Evolutionary conservation across 2,888 invertebrate genomes (phyloP).

Genomic region (Calameuta filiformis): DNA sequence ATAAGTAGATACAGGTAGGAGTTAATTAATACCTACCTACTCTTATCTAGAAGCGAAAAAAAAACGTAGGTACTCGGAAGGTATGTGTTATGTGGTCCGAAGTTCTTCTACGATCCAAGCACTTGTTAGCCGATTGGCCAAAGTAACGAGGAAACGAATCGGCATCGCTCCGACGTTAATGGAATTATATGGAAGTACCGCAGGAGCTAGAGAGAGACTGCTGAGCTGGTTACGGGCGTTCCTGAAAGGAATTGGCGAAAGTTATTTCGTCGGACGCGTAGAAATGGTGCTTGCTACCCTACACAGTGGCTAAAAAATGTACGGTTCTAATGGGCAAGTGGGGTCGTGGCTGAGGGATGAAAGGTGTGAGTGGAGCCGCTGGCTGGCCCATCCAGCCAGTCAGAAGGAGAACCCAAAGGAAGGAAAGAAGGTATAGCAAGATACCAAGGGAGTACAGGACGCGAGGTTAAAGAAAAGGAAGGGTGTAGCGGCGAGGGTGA

Average conservation of each 20-base stretch:
- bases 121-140: conserved; percentile 6
- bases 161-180: conserved; percentile 4
- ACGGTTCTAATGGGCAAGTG: conserved; percentile 19
- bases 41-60: background rate
- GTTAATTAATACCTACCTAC: background rate
- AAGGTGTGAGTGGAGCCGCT: conserved; percentile 11
- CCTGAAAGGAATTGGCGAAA: conserved; percentile 15
- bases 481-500: background rate
- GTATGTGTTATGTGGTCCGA: background rate
- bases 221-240: background rate
- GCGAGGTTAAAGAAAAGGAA: background rate
- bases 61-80: background rate
- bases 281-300: background rate
- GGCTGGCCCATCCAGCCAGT: background rate
- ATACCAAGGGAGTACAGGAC: background rate
- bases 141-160: conserved; percentile 2
- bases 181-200: conserved; percentile 6
- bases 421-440: conserved; percentile 8
- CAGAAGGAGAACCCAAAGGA: conserved; percentile 11
- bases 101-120: background rate
- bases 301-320: conserved; percentile 15
- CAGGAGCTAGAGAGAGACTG: background rate
- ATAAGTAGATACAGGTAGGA: background rate
- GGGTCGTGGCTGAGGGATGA: conserved; percentile 11
- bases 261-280: conserved; percentile 14